Evolutionary conservation across 2,113 vertebrate genomes (phyloP).

Genomic region (Cercocebus atys): DNA sequence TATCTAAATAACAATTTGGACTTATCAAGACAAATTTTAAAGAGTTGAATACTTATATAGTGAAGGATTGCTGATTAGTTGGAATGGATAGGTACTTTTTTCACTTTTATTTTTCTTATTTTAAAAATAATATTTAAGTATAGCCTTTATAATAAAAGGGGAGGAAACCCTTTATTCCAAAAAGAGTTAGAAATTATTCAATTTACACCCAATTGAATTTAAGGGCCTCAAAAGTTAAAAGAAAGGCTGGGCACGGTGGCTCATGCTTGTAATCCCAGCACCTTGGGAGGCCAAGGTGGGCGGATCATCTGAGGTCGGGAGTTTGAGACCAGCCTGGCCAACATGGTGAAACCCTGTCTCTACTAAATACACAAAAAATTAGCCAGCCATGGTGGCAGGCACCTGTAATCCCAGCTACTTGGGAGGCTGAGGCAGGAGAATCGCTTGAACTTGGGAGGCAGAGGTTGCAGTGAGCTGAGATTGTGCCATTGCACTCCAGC

Average conservation of each 20-base stretch:
- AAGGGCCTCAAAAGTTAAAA: constrained; percentile 16
- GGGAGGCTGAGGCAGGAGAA: no score
- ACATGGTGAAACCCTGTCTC: no score
- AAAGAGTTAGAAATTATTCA: background rate
- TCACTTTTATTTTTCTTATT: background rate
- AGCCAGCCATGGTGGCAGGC: no score
- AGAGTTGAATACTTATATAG: background rate
- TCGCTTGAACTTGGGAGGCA: no score
- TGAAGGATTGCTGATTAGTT: background rate
- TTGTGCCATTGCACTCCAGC: no score
- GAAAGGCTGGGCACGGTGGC: background rate
- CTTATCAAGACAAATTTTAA: background rate
- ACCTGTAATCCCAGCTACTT: no score
- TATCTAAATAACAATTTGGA: background rate
- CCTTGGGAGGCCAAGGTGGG: no score
- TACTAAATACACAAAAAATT: no score
- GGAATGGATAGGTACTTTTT: background rate
- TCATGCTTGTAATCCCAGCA: no score
- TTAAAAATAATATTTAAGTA: background rate
- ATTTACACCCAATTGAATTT: background rate
- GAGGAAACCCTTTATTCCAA: background rate
- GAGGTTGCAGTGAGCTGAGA: no score
- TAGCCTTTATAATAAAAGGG: background rate
- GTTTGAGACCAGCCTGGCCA: no score
- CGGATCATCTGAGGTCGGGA: no score